phyloP scores from a whole-genome alignment of 2,888 invertebrate genomes.

The Caenorhabditis panamensis region DNA sequence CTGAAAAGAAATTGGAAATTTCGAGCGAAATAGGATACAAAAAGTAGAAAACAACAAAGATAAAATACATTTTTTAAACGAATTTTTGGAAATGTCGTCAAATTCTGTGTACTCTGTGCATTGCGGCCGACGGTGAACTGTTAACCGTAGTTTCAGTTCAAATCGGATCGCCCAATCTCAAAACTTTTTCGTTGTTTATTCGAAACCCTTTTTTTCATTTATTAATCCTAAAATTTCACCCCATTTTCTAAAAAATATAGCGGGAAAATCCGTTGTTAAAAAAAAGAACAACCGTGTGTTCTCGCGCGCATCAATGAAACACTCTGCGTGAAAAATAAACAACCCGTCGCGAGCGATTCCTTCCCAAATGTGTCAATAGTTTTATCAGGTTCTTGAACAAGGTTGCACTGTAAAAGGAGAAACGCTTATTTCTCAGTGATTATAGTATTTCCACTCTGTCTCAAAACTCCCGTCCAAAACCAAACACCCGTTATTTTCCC shows the following conservation, averaged over 20 bases:
- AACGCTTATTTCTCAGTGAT: too few species aligned
- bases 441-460: too few species aligned
- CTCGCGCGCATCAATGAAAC: not conserved
- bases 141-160: conserved; percentile 19
- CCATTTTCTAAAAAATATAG: not conserved
- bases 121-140: conserved; percentile 17
- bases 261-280: not conserved
- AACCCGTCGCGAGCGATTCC: too few species aligned
- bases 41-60: not conserved
- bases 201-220: not conserved
- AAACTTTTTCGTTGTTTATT: not conserved
- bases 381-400: not conserved
- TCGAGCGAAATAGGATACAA: not conserved
- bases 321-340: not conserved
- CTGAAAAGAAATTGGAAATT: conserved; percentile 4
- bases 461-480: too few species aligned
- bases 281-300: not conserved
- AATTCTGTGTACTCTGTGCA: conserved; percentile 13
- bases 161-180: not conserved
- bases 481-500: too few species aligned
- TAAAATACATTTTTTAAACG: not conserved
- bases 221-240: too few species aligned
- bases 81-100: conserved; percentile 20
- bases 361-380: not conserved
- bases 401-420: too few species aligned